Evolutionary conservation across 2,888 invertebrate genomes (phyloP), one percentile per base, ranked within the genome.

Genomic region (Tribolium freemani): DNA sequence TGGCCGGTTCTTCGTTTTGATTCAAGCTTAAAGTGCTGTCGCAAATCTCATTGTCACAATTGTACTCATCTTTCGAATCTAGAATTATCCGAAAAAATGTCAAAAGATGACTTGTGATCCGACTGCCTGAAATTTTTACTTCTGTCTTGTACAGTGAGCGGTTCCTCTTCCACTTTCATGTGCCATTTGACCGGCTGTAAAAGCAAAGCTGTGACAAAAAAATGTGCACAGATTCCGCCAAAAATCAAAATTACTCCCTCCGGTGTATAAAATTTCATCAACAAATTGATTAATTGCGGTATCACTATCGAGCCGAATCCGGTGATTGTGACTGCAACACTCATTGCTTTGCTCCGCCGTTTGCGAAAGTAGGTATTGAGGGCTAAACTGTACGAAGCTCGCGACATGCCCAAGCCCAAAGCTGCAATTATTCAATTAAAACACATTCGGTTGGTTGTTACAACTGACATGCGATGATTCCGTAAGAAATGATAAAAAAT

Each of bases 131-230:
- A 20, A 44, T 16, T 44, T 46, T 50, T 20, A 50, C 50, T 50
- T 50, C 20, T 13, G 10, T 50, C 20, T 13, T 50, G 16, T 2
- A n/a, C 11, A 50, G 50, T 20, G 20, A 50, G 50, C 11, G 60
- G 44, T 30, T 48, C 31, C 20, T 71, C 75, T 54, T 71, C 73
- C 60, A 66, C 50, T 45, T 87, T 89, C 83, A 89, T 85, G 83
- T 93, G 92, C 91, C 91, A 91, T 84, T 91, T 90, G 1, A 91
- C 88, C 11, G 93, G 93, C 79, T 92, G 91, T 51, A 93, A 86
- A 68, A 93, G 84, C 71, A 88, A 83, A 1, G 91, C 90, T 8
- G 89, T 91, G 69, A 90, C 83, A 4, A 92, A 82, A 0, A 90
- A 89, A 83, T 93, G 90, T 0, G 92, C 86, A 69, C 90, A 89